Evolutionary conservation across 2,888 invertebrate species (phyloP), one percentile per base, ranked within the genome.

Genomic region (Drosophila diplacantha): DNA sequence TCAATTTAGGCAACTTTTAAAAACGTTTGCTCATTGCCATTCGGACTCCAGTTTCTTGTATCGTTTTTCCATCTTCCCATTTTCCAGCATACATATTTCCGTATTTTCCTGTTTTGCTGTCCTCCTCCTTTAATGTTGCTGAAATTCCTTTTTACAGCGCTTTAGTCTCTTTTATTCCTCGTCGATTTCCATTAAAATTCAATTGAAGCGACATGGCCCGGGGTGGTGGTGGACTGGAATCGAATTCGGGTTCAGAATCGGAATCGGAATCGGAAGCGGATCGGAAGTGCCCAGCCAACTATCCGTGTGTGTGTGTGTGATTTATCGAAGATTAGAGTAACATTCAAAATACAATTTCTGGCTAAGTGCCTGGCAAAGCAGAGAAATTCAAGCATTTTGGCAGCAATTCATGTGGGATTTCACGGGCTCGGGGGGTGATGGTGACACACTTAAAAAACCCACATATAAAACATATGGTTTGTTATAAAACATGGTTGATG

Each of bases 171-270:
- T 84, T 83, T 84, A 81, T 81, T 83, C 83, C 75, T 82, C 74
- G 81, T 81, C 83, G 84, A 83, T 84, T 81, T 81, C 81, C 83
- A 81, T 81, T 81, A 81, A 81, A 81, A 81, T 84, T 81, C 84
- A 81, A 84, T 81, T 84, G 80, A 81, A 77, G 78, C 77, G 73
- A 69, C 71, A 20, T 29, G 14, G 71, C 64, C 69, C 11, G 16
- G 41, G 41, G 9, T 26, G 41, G 24, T 11, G 41, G 41, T 14
- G 39, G 22, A 22, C 4, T 22, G 20, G 38, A 39, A 14, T 14
- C 14, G 9, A 5, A 16, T 35, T 35, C 35, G 65, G 62, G 18
- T 18, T 18, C 18, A 63, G 76, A 79, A 71, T 68, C 46, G 55
- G 26, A 26, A 6, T 38, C 12, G 31, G 46, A n/a, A 39, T 35